A percentile compares a stretch with the other conserved stretches of the same genome.
These are phyloP conservation scores for Ditylenchus dipsaci DNA, from an alignment of 1,140 invertebrate species.

Conservation along the genomic window DNA sequence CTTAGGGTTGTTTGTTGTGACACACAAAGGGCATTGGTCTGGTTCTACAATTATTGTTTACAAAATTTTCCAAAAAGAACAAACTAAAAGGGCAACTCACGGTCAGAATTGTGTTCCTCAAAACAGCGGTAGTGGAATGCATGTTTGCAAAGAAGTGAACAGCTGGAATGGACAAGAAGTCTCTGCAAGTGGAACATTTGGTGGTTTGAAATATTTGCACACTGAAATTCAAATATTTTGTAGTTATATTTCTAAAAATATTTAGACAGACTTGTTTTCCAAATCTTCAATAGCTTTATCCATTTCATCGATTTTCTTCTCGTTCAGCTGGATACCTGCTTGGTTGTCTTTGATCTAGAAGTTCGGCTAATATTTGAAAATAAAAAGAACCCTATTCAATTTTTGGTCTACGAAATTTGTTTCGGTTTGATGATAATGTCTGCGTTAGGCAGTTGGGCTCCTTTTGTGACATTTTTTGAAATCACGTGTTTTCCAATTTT, in stretches of 20 bases:
- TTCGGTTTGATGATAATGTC: too few species aligned
- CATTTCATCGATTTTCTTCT: conserved; percentile 35
- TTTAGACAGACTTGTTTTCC: conserved; percentile 29
- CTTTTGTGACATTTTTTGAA: background rate
- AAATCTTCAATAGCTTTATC: conserved; percentile 47
- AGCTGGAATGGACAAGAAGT: conserved; percentile 29
- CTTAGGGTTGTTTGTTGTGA: background rate
- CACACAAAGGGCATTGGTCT: background rate
- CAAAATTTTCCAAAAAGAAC: too few species aligned
- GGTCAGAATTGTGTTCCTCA: conserved; percentile 32
- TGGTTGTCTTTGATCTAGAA: conserved; percentile 36
- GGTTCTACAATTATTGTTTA: background rate
- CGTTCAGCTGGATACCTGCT: conserved; percentile 23
- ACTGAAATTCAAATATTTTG: conserved; percentile 19
- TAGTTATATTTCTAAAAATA: background rate
- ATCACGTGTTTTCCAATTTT: too few species aligned
- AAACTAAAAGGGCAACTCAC: too few species aligned
- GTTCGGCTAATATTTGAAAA: too few species aligned
- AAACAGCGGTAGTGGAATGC: conserved; percentile 47
- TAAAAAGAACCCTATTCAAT: too few species aligned
- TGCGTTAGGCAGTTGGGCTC: background rate
- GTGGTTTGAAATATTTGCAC: conserved; percentile 50
- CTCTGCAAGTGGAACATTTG: conserved; percentile 39
- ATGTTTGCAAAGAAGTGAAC: conserved; percentile 48
- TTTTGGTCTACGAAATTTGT: too few species aligned